phyloP scores from a whole-genome alignment of 2,113 vertebrate genomes.

The Heloderma charlesbogerti region DNA sequence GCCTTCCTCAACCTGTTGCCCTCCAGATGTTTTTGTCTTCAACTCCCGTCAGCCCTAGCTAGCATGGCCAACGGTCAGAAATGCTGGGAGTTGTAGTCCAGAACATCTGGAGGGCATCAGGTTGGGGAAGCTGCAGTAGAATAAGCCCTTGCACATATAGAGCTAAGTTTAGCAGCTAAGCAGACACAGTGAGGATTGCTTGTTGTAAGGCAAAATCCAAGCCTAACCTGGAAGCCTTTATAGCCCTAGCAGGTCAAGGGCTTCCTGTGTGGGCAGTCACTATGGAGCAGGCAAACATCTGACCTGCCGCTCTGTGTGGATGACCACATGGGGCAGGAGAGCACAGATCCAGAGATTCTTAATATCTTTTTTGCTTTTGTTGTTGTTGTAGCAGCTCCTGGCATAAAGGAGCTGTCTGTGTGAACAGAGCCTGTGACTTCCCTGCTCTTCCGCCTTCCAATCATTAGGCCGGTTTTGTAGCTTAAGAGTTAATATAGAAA shows the following conservation, averaged over 20 bases:
- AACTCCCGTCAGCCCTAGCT: no score
- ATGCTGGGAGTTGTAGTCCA: no score
- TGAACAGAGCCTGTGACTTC: background rate
- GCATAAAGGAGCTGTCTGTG: background rate
- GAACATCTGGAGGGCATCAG: no score
- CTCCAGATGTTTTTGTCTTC: no score
- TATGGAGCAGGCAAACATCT: background rate
- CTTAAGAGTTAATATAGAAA: background rate
- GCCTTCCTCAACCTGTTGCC: no score
- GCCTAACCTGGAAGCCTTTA: background rate
- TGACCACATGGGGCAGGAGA: background rate
- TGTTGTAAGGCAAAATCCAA: background rate
- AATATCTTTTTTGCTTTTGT: background rate
- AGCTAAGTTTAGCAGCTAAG: background rate
- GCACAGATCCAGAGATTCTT: background rate
- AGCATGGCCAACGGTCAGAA: no score
- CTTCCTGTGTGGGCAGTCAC: background rate
- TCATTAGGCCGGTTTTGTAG: background rate
- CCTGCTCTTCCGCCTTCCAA: no score
- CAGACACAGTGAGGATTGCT: background rate
- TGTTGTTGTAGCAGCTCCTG: background rate
- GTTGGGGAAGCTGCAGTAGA: background rate
- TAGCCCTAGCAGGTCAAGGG: background rate
- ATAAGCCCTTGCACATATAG: background rate
- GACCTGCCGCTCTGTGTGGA: background rate